Conservation (phyloP, 2,797 vertebrate genomes). For the Todus mexicanus region DNA sequence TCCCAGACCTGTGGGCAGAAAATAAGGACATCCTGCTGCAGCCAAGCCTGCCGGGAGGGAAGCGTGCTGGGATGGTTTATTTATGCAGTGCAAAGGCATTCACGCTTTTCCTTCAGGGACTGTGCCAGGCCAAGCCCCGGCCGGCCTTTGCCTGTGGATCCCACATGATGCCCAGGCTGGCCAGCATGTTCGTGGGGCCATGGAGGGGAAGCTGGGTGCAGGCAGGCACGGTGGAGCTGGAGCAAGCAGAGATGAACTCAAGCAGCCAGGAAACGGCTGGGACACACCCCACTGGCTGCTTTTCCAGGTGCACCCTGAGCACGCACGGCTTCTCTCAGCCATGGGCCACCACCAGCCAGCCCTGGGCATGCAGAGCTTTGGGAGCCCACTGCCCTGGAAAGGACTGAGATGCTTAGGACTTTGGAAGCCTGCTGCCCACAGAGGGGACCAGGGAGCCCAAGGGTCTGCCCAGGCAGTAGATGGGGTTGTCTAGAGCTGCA, state of each 20-base stretch:
- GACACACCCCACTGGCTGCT: neutral
- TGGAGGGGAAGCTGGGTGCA: neutral
- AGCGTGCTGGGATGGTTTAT: neutral
- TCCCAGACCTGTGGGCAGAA: neutral
- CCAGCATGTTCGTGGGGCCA: accelerated
- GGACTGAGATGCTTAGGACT: neutral
- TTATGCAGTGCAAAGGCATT: accelerated
- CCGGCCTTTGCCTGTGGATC: neutral
- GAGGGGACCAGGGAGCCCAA: neutral
- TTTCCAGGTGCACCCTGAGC: neutral
- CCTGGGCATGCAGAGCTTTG: neutral
- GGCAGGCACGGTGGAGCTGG: neutral
- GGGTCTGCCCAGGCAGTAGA: neutral
- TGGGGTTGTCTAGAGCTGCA: neutral
- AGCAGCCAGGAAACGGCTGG: neutral
- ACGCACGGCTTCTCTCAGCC: neutral
- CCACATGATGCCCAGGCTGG: accelerated
- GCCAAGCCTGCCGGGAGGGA: neutral
- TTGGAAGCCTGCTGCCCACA: neutral
- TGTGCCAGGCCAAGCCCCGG: neutral
- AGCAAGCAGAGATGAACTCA: neutral
- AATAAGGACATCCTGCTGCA: neutral
- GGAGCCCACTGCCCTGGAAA: neutral
- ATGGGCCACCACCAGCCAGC: neutral
- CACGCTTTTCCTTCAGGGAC: neutral